Evolutionary conservation across 2,888 invertebrate genomes (phyloP), one percentile per base, ranked within the genome.

Genomic region (Fragum fragum): DNA sequence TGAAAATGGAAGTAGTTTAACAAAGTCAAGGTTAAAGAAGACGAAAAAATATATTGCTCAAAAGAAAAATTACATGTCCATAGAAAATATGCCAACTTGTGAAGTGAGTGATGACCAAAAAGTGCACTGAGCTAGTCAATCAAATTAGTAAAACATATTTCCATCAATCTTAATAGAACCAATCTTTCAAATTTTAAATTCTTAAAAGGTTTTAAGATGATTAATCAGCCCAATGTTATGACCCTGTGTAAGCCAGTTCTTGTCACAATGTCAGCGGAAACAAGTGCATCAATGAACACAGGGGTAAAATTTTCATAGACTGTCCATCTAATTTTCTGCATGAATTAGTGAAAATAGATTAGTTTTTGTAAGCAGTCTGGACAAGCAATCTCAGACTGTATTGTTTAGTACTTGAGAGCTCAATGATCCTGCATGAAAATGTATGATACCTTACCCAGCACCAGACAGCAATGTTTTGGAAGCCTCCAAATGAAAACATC

Each of bases 301-400:
- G 47, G 14, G 47, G 47, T 3, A 47, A 14, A n/a, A 47, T 47
- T 47, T 47, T 47, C 47, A 47, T 47, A n/a, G 47, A 47, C 47
- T 47, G 47, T 47, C 66, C 32, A n/a, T 23, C 26, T 66, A 36
- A 66, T 66, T 66, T 66, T 66, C 66, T 66, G 66, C 66, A 39
- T 36, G 32, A 42, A 21, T 39, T 36, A 42, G 5, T 42, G 18
- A 16, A 28, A 66, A 66, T 66, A 66, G 66, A 66, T 42, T 66
- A 39, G 21, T 39, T 23, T 66, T 23, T 14, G 42, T 66, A 26
- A 66, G 36, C 66, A 36, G 66, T 61, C 61, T 47, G 47, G 47
- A 47, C 47, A 47, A n/a, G 47, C 47, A 47, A 47, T 47, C 14
- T 47, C 18, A n/a, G 47, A 5, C 7, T 47, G 47, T 47, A 47